Conservation (phyloP, 1,140 invertebrate genomes). For the Drosophila pandora region DNA sequence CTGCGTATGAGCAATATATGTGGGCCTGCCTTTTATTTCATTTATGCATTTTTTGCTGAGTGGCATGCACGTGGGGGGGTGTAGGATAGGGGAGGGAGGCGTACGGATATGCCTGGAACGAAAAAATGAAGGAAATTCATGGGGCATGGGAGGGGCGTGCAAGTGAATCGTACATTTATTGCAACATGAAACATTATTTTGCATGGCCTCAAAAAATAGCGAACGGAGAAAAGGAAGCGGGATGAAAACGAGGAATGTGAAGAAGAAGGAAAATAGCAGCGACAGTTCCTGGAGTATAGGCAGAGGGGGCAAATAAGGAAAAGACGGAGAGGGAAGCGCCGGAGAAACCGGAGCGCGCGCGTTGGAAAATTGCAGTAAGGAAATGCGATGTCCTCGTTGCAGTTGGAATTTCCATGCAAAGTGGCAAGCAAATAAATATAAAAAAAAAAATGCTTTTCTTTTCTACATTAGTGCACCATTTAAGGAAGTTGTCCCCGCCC, state of each 20-base stretch:
- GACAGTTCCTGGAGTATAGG: not conserved
- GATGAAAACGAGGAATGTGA: constrained; percentile 14
- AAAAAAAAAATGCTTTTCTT: constrained; percentile 69
- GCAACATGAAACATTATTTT: constrained; percentile 82
- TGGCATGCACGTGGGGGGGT: constrained; percentile 47
- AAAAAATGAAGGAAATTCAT: constrained; percentile 28
- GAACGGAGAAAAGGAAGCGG: constrained; percentile 30
- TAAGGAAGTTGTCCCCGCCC: constrained; percentile 59
- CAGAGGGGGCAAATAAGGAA: not conserved
- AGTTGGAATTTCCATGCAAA: constrained; percentile 66
- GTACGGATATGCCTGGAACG: constrained; percentile 26
- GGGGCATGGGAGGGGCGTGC: not conserved
- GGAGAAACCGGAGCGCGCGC: constrained; percentile 50
- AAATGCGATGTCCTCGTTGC: constrained; percentile 74
- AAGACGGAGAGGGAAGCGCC: not conserved
- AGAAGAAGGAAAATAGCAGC: constrained; percentile 18
- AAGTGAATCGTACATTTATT: constrained; percentile 76
- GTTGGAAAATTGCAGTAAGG: constrained; percentile 75
- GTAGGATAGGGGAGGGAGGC: no score
- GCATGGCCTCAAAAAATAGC: constrained; percentile 74
- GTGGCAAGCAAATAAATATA: constrained; percentile 71
- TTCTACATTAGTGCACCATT: constrained; percentile 74
- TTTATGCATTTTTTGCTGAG: constrained; percentile 39
- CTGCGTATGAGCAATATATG: constrained; percentile 67
- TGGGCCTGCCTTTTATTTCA: constrained; percentile 43